phyloP scores from a whole-genome alignment of 2,888 invertebrate species.

The Carcina quercana region DNA sequence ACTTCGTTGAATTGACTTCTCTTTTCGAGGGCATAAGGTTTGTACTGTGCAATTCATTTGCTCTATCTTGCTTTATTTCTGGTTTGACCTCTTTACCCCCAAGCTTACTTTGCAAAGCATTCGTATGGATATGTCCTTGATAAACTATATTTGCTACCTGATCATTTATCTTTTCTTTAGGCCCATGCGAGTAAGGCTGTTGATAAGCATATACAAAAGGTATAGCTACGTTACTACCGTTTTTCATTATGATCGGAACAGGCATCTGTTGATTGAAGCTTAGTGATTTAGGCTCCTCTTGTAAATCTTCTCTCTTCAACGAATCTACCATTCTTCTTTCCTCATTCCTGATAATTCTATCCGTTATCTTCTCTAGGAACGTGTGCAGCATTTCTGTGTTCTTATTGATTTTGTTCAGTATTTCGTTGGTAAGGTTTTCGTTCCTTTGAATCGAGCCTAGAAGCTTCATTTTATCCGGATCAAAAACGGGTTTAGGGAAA shows the following conservation, averaged over 20 bases:
- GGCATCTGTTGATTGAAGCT: slow-evolving; percentile 10
- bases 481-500: slow-evolving; percentile 4
- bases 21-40: not conserved
- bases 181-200: slow-evolving; percentile 18
- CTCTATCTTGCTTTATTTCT: not conserved
- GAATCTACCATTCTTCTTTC: slow-evolving; percentile 1
- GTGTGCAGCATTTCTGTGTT: slow-evolving; percentile 45
- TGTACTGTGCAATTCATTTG: not conserved
- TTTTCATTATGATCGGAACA: slow-evolving; percentile 15
- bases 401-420: slow-evolving; percentile 46
- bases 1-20: slow-evolving; percentile 21
- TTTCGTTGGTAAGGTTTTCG: slow-evolving; percentile 42
- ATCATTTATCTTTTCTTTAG: slow-evolving; percentile 10
- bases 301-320: not conserved
- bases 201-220: slow-evolving; percentile 40
- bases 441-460: slow-evolving; percentile 35
- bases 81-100: not conserved
- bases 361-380: slow-evolving; percentile 40
- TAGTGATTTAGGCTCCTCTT: slow-evolving; percentile 1
- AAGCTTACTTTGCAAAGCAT: slow-evolving; percentile 11
- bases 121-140: slow-evolving; percentile 35
- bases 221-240: slow-evolving; percentile 23
- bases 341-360: slow-evolving; percentile 19
- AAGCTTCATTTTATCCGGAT: slow-evolving; percentile 22
- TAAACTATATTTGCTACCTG: slow-evolving; percentile 31